Percentiles rank a stretch among this genome's conserved stretches.
These are phyloP conservation scores for Drosophila oshimai DNA, from an alignment of 1,140 invertebrate species.

Conservation along the genomic window DNA sequence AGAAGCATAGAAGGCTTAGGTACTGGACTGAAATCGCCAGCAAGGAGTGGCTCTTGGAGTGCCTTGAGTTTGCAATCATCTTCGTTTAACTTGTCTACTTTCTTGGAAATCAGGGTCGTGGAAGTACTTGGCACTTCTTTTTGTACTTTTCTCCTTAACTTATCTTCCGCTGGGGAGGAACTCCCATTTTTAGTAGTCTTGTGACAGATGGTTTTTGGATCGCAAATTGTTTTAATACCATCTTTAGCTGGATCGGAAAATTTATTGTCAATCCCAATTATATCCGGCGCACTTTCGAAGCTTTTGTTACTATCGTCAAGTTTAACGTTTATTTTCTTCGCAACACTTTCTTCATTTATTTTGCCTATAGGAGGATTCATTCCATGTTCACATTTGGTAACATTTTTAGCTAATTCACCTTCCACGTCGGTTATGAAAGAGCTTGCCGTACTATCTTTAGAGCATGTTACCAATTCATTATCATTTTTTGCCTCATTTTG, in stretches of 20 bases:
- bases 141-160: constrained; percentile 1
- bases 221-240: background rate
- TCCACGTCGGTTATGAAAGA: background rate
- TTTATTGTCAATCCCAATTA: background rate
- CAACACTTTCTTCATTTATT: background rate
- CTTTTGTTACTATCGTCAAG: background rate
- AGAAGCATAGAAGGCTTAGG: constrained; percentile 1
- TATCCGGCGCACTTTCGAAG: background rate
- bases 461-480: background rate
- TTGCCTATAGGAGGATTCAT: background rate
- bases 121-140: constrained; percentile 26
- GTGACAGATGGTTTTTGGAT: background rate
- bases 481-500: background rate
- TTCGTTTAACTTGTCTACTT: background rate
- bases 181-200: background rate
- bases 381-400: background rate
- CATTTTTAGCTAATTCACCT: background rate
- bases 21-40: background rate
- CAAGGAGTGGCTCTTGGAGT: background rate
- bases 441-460: background rate
- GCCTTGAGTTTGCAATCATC: background rate
- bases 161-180: background rate
- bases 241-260: background rate
- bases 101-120: background rate
- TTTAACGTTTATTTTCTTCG: background rate